These are phyloP conservation scores for Drosophila tani DNA, from an alignment of 1,140 invertebrate genomes.

Conservation along the genomic window DNA sequence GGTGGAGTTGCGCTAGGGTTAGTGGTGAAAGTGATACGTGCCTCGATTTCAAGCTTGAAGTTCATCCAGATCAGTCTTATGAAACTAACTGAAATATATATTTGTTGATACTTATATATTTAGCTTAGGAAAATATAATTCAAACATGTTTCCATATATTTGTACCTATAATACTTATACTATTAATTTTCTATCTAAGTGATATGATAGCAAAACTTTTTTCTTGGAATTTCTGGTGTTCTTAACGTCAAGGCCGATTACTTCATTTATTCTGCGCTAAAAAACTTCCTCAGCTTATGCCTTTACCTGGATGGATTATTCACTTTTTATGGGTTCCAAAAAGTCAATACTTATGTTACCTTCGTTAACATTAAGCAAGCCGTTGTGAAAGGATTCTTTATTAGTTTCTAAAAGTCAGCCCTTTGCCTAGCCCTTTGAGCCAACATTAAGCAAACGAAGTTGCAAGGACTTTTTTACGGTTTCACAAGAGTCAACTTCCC, in stretches of 20 bases:
- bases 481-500: constrained; percentile 37
- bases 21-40: neutral
- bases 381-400: constrained; percentile 5
- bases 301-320: neutral
- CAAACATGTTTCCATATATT: no score
- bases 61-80: no score
- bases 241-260: neutral
- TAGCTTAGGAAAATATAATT: no score
- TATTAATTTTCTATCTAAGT: no score
- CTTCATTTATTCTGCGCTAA: neutral
- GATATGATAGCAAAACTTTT: neutral
- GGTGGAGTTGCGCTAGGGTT: neutral
- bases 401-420: constrained; percentile 26
- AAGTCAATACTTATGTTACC: neutral
- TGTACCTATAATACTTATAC: no score
- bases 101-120: no score
- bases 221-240: neutral
- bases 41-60: neutral
- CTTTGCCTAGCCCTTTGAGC: constrained; percentile 37
- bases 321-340: neutral
- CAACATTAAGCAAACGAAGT: constrained; percentile 56
- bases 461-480: constrained; percentile 6
- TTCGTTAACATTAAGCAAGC: constrained; percentile 27
- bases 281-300: no score
- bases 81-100: no score